Base-by-base conservation (phyloP, 2,888 invertebrate genomes). In the Apodemia hepburni region DNA sequence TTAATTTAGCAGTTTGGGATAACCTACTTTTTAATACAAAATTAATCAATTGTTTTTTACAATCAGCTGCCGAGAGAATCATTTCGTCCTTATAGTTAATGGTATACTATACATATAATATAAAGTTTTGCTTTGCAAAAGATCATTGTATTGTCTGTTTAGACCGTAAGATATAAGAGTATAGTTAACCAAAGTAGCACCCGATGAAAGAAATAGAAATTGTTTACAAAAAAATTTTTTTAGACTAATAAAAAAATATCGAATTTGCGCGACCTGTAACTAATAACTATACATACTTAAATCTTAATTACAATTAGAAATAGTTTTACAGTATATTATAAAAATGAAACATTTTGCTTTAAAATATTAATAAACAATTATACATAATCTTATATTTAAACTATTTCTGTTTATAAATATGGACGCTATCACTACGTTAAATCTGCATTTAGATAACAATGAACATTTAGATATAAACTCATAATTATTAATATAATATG, bases 71-170 rank as follows among this genome's bases (percentile, higher is more conserved):
- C 66, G 73, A 82, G 87, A 90, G 86, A 86, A 86, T 84, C 74
- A 72, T 71, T 74, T 74, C 71, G 73, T 76, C 71, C 74, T 72
- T 78, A 83, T 67, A 81, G 77, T 81, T 79, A 80, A 80, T 80
- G 71, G 69, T 73, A 71, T 72, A 71, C 71, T 70, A 73, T 72
- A 68, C 7, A 45, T 17, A 33, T 33, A 33, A 33, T 66, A 65
- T 69, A 73, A 73, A 61, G 69, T 76, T 88, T 89, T 88, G 89
- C 88, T 87, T 79, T 79, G 89, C 89, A 89, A 89, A 86, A 79
- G 74, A 78, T 74, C 73, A 65, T 80, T 74, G 81, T 88, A 87
- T 87, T 88, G 85, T 87, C 87, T 72, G 77, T 75, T 75, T 82
- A 82, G 79, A 82, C 78, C 75, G 75, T 75, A 71, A 68, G 54